Conservation (phyloP, 2,888 invertebrate genomes). For the Pantelozetes paolii region DNA sequence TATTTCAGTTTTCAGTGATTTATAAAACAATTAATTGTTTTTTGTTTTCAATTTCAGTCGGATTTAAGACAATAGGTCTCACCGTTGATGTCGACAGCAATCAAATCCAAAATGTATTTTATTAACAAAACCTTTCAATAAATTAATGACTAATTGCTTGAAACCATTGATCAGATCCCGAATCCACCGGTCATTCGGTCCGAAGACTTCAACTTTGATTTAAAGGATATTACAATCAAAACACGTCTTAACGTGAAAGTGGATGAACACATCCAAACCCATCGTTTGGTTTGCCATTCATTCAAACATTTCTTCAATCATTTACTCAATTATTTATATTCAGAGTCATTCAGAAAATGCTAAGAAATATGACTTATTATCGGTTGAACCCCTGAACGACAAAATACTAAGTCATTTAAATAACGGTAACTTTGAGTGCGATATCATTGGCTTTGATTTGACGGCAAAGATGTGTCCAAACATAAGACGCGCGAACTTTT, state of each 20-base stretch:
- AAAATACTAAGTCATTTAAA: conserved; percentile 42
- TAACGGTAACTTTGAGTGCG: conserved; percentile 41
- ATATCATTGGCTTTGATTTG: conserved; percentile 41
- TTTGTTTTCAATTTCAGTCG: conserved; percentile 3
- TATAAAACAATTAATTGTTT: background rate
- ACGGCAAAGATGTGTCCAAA: conserved; percentile 14
- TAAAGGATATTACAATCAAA: background rate
- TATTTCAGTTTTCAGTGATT: background rate
- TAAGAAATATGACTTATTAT: conserved; percentile 41
- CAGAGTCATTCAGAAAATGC: conserved; percentile 38
- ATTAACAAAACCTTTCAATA: background rate
- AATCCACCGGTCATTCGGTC: conserved; percentile 13
- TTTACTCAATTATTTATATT: background rate
- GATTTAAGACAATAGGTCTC: background rate
- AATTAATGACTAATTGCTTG: background rate
- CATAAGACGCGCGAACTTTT: conserved; percentile 27
- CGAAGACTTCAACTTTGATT: background rate
- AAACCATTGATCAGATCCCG: background rate
- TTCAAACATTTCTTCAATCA: background rate
- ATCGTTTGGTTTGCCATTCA: conserved; percentile 18
- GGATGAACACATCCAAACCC: conserved; percentile 39
- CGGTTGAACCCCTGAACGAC: conserved; percentile 43
- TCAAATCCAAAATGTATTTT: conserved; percentile 6
- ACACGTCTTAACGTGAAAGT: conserved; percentile 39
- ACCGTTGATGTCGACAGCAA: background rate